Evolutionary conservation across 2,797 vertebrate species (phyloP), one percentile per base, ranked within the genome.

Genomic region (Chiloscyllium punctatum): DNA sequence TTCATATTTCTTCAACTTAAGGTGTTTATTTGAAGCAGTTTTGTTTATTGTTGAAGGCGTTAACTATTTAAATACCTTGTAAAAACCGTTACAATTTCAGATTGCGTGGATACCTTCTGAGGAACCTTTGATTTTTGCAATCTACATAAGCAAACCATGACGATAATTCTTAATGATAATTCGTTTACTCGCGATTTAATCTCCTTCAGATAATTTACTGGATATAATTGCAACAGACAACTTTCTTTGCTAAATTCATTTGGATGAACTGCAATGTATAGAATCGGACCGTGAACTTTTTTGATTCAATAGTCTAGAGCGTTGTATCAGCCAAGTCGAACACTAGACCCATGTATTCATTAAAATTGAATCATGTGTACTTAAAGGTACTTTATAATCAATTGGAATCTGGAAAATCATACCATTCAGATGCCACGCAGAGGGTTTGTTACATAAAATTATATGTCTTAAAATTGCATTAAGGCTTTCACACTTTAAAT

Each of bases 301-400:
- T 48, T 84, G 82, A 48, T 48, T 84, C 82, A 23, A 84, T 48
- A 84, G 48, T 23, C 37, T 48, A 84, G 82, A 84, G 82, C 18
- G 37, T 23, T 84, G 82, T 21, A 84, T 84, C 82, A 48, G 21
- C 5, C 82, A 48, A 18, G 82, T 48, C 82, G 82, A 48, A 25
- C 37, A 48, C 21, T 5, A 84, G 82, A 21, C 82, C 0, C 62
- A 4, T 92, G 62, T 18, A 7, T 92, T 92, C 37, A 66, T 62
- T 66, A n/a, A 69, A 92, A 69, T 37, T 92, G 90, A 92, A 21
- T 42, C 66, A 69, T 69, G 68, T 92, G n/a, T n/a, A 92, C 69
- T 69, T 25, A 25, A 68, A 92, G n/a, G n/a, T 62, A 92, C 82
- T 92, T 69, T 68, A 57, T 57, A 23, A 69, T n/a, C 66, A 69